Conservation (phyloP, 2,113 vertebrate genomes). For the Triplophysa dalaica region DNA sequence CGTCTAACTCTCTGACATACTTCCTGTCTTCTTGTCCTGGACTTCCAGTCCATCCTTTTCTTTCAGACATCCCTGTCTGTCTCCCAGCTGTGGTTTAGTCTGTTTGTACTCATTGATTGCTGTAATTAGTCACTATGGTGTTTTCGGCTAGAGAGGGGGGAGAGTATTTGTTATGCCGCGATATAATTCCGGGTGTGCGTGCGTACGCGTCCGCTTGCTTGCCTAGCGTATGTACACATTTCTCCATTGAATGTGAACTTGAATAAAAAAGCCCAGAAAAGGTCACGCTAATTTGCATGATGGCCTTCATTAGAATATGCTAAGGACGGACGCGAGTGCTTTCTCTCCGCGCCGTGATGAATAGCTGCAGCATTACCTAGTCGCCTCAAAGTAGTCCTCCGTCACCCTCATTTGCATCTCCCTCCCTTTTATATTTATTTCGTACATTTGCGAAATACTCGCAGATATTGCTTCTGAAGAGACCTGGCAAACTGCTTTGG, state of each 20-base stretch:
- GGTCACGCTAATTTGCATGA: slow-evolving; percentile 98
- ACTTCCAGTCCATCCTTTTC: not conserved
- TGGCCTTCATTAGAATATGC: slow-evolving; percentile 99
- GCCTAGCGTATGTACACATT: slow-evolving; percentile 59
- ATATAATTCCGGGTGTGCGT: slow-evolving; percentile 38
- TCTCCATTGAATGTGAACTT: slow-evolving; percentile 86
- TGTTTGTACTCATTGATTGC: slow-evolving; percentile 42
- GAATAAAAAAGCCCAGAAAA: slow-evolving; percentile 83
- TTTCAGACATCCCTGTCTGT: not conserved
- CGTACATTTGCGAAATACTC: slow-evolving; percentile 78
- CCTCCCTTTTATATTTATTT: slow-evolving; percentile 72
- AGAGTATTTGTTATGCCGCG: slow-evolving; percentile 41
- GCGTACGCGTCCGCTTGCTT: slow-evolving; percentile 50
- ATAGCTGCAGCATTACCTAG: slow-evolving; percentile 92
- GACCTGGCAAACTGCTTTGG: slow-evolving; percentile 72
- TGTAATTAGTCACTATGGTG: slow-evolving; percentile 49
- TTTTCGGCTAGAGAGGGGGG: slow-evolving; percentile 15
- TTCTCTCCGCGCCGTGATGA: slow-evolving; percentile 95
- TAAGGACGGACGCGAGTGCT: slow-evolving; percentile 92
- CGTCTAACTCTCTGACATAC: not conserved
- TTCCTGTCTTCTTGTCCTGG: no score
- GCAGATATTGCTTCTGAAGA: slow-evolving; percentile 77
- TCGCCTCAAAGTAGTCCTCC: slow-evolving; percentile 89
- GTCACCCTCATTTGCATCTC: slow-evolving; percentile 96
- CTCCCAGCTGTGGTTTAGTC: not conserved